Conservation (phyloP, 35 echinoderm and acorn worm genomes). For the Amphiura filiformis region DNA sequence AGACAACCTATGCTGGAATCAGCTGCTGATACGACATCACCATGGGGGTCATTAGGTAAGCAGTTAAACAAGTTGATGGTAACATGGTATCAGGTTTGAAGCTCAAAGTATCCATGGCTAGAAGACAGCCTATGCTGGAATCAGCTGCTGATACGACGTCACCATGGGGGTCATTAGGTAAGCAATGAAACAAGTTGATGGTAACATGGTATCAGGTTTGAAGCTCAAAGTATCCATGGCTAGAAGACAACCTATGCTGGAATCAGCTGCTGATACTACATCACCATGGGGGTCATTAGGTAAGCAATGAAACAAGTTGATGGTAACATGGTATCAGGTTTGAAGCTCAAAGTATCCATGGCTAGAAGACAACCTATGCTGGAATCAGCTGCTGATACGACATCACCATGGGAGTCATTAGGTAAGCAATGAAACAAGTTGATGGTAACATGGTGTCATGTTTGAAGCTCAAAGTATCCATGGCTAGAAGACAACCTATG, state of each 20-base stretch:
- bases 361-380: conserved; percentile 47
- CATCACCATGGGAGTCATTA: not conserved
- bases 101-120: conserved; percentile 47
- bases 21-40: too few species aligned
- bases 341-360: conserved; percentile 36
- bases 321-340: conserved; percentile 8
- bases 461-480: not conserved
- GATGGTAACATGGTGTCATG: not conserved
- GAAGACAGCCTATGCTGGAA: conserved; percentile 40
- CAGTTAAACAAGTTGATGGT: conserved; percentile 10
- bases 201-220: conserved; percentile 13
- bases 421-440: too few species aligned
- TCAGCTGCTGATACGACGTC: not conserved
- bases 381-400: not conserved
- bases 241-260: conserved; percentile 37
- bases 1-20: too few species aligned
- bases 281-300: conserved; percentile 20
- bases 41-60: too few species aligned
- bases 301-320: too few species aligned
- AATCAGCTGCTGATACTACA: not conserved
- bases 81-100: not conserved
- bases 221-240: conserved; percentile 47
- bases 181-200: too few species aligned
- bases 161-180: conserved; percentile 29
- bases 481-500: too few species aligned